phyloP scores from a whole-genome alignment of 2,797 vertebrate genomes.

The Allobates femoralis region DNA sequence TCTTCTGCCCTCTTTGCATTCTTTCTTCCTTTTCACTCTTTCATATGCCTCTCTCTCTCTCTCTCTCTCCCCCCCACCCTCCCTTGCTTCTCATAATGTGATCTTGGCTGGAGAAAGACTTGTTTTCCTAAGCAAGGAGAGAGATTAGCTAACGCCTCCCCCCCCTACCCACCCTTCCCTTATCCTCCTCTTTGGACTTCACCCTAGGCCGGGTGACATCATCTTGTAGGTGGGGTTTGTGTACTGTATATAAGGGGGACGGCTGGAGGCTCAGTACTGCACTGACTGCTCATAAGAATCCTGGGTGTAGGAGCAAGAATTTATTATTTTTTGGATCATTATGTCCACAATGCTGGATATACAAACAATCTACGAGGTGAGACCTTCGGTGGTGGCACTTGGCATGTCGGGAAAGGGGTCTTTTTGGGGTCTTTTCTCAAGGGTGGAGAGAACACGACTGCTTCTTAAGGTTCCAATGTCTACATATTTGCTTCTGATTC shows the following conservation, averaged over 20 bases:
- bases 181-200: constrained; percentile 24
- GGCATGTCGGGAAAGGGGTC: background rate
- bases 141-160: constrained; percentile 40
- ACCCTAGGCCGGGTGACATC: constrained; percentile 41
- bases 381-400: background rate
- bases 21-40: constrained; percentile 3
- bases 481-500: background rate
- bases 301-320: constrained; percentile 31
- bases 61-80: background rate
- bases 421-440: background rate
- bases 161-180: background rate
- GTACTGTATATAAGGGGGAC: constrained; percentile 30
- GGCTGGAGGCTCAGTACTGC: background rate
- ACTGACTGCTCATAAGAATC: constrained; percentile 38
- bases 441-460: background rate
- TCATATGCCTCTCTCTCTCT: background rate
- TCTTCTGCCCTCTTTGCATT: background rate
- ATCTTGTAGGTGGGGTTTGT: constrained; percentile 19
- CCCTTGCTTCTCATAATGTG: constrained; percentile 2
- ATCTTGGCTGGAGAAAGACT: constrained; percentile 15
- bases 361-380: constrained; percentile 62
- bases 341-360: constrained; percentile 66
- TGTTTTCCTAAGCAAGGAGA: constrained; percentile 42
- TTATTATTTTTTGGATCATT: constrained; percentile 22
- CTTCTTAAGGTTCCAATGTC: background rate